These are phyloP conservation scores for Probaryconus sp. DNA, from an alignment of 1,140 invertebrate genomes.

Conservation along the genomic window DNA sequence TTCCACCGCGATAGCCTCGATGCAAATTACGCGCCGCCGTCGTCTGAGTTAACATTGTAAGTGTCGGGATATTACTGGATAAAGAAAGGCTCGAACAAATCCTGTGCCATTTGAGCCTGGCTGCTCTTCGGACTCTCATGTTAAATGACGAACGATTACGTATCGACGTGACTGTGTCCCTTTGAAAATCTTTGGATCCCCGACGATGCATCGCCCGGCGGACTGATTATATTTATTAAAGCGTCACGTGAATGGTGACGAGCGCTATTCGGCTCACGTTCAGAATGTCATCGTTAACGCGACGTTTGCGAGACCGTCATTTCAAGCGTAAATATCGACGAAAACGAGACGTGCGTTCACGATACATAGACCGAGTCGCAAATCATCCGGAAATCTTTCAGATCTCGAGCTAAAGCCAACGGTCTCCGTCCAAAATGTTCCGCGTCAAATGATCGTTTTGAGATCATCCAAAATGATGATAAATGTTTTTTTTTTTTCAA, in stretches of 20 bases:
- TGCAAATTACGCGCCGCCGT: slow-evolving; percentile 52
- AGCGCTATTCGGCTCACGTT: slow-evolving; percentile 51
- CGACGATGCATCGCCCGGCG: slow-evolving; percentile 5
- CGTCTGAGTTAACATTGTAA: slow-evolving; percentile 49
- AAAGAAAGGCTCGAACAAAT: slow-evolving; percentile 45
- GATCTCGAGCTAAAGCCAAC: slow-evolving; percentile 2
- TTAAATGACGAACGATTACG: slow-evolving; percentile 28
- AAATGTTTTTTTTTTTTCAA: too few species aligned
- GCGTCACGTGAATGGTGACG: slow-evolving; percentile 17
- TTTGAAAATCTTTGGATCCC: slow-evolving; percentile 18
- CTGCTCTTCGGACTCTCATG: slow-evolving; percentile 9
- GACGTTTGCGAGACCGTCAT: slow-evolving; percentile 52
- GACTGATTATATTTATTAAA: slow-evolving; percentile 46
- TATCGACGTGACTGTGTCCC: slow-evolving; percentile 5
- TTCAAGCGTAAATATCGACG: slow-evolving; percentile 56
- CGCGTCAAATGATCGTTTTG: neutral
- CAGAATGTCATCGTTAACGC: slow-evolving; percentile 53
- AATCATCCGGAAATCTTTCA: slow-evolving; percentile 53
- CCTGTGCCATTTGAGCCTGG: slow-evolving; percentile 24
- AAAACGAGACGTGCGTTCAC: slow-evolving; percentile 47
- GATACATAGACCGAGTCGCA: slow-evolving; percentile 39
- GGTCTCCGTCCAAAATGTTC: slow-evolving; percentile 28
- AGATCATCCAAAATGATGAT: too few species aligned
- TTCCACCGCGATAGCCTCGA: slow-evolving; percentile 56
- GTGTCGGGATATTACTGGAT: slow-evolving; percentile 42